Percentiles rank a stretch among this genome's conserved stretches.
These are phyloP conservation scores for Gymnogyps californianus DNA, from an alignment of 2,113 vertebrate genomes.

Conservation along the genomic window DNA sequence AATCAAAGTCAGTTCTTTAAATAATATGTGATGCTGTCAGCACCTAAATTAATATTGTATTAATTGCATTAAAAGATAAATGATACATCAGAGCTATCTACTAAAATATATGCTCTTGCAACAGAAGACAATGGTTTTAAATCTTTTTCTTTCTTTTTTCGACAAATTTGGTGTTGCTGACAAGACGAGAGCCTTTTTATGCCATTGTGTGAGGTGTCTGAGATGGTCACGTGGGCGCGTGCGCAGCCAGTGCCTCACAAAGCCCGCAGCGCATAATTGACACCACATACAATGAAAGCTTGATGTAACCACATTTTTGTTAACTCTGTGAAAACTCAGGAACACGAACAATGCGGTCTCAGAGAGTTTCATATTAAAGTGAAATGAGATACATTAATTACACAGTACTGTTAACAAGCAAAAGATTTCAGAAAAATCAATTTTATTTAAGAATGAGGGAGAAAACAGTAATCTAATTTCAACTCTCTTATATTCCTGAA, in stretches of 20 bases:
- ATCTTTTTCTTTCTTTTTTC: neutral
- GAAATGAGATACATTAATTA: neutral
- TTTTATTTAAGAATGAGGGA: neutral
- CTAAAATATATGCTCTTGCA: neutral
- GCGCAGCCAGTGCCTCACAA: slow-evolving; percentile 31
- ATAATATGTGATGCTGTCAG: neutral
- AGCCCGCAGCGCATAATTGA: neutral
- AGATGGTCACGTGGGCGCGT: neutral
- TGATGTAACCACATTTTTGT: slow-evolving; percentile 52
- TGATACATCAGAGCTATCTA: neutral
- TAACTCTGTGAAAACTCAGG: slow-evolving; percentile 21
- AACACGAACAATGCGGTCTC: neutral
- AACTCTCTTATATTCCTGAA: neutral
- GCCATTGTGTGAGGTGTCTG: slow-evolving; percentile 52
- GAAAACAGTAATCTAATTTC: neutral
- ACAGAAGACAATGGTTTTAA: neutral
- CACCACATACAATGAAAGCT: slow-evolving; percentile 16
- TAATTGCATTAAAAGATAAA: neutral
- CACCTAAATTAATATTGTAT: neutral
- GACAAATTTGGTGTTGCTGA: slow-evolving; percentile 24
- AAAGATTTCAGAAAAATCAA: neutral
- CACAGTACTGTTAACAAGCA: neutral
- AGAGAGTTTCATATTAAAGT: neutral
- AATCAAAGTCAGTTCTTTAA: neutral
- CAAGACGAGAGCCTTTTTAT: slow-evolving; percentile 39